Percentiles rank a stretch among this genome's conserved stretches.
Conservation (phyloP, 2,113 vertebrate species). For the Ictalurus furcatus region DNA sequence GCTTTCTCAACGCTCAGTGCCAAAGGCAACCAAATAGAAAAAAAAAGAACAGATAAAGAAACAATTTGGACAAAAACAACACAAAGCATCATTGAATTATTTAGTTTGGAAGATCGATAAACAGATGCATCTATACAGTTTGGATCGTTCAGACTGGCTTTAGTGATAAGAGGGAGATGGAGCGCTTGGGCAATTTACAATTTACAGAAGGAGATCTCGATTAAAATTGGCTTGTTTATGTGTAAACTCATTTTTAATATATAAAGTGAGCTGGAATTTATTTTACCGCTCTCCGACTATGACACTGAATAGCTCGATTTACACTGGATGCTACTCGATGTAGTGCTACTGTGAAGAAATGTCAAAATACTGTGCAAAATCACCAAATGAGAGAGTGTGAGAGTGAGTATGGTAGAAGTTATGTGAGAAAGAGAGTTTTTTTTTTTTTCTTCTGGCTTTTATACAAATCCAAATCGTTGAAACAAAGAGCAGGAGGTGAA, state of each 20-base stretch:
- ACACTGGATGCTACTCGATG: background rate
- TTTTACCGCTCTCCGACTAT: no score
- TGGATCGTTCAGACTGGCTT: background rate
- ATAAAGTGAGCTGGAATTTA: background rate
- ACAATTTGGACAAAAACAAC: background rate
- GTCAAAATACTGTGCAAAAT: background rate
- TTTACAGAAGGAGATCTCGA: background rate
- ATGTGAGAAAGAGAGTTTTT: conserved; percentile 33
- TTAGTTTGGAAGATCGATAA: background rate
- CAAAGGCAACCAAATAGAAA: background rate
- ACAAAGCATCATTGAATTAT: background rate
- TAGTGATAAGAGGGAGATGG: background rate
- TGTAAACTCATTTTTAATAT: background rate
- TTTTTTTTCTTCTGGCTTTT: conserved; percentile 35
- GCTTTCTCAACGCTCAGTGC: conserved; percentile 36
- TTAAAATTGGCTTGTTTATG: background rate
- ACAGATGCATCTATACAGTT: background rate
- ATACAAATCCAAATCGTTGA: conserved; percentile 50
- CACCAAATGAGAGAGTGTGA: background rate
- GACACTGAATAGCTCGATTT: background rate
- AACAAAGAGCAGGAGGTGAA: conserved; percentile 66
- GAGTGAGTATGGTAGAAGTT: background rate
- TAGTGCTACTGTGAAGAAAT: background rate
- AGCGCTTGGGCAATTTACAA: background rate
- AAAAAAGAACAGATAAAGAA: background rate